These are phyloP conservation scores for Electrona antarctica DNA, from an alignment of 2,113 vertebrate genomes.

Conservation along the genomic window DNA sequence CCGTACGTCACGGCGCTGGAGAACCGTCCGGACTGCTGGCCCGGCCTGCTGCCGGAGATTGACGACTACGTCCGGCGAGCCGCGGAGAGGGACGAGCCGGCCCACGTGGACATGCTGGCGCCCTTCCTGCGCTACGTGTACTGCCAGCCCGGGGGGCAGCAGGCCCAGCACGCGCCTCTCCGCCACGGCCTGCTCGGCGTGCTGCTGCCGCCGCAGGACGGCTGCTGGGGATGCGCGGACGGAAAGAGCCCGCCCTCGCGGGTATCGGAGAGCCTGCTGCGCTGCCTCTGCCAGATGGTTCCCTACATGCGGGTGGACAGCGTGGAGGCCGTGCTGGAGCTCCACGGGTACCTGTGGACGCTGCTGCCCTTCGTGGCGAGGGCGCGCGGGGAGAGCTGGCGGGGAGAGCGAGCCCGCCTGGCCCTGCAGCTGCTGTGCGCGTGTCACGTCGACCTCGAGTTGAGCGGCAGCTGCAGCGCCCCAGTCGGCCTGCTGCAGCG, in stretches of 20 bases:
- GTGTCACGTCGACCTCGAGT: conserved; percentile 83
- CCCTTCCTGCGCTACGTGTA: conserved; percentile 92
- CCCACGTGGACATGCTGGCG: conserved; percentile 82
- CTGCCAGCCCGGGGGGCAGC: conserved; percentile 86
- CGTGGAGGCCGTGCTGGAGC: conserved; percentile 85
- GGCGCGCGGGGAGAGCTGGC: conserved; percentile 75
- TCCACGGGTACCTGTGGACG: conserved; percentile 79
- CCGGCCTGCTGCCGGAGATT: conserved; percentile 86
- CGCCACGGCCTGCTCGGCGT: conserved; percentile 84
- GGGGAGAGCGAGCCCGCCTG: conserved; percentile 74
- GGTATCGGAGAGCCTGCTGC: conserved; percentile 78
- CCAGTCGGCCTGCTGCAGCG: conserved; percentile 82
- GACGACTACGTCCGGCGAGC: conserved; percentile 82
- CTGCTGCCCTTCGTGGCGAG: conserved; percentile 77
- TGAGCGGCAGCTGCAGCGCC: conserved; percentile 85
- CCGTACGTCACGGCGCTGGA: conserved; percentile 92
- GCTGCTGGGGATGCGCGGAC: too few species aligned
- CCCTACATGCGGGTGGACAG: conserved; percentile 87
- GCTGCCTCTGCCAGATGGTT: conserved; percentile 82
- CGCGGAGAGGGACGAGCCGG: conserved; percentile 80
- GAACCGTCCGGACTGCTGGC: conserved; percentile 91
- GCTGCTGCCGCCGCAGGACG: conserved; percentile 74
- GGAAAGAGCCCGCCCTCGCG: conserved; percentile 25
- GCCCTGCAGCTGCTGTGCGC: conserved; percentile 86
- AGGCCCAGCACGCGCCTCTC: conserved; percentile 85